Evolutionary conservation across 2,888 invertebrate genomes (phyloP).

Genomic region (Brassicogethes aeneus): DNA sequence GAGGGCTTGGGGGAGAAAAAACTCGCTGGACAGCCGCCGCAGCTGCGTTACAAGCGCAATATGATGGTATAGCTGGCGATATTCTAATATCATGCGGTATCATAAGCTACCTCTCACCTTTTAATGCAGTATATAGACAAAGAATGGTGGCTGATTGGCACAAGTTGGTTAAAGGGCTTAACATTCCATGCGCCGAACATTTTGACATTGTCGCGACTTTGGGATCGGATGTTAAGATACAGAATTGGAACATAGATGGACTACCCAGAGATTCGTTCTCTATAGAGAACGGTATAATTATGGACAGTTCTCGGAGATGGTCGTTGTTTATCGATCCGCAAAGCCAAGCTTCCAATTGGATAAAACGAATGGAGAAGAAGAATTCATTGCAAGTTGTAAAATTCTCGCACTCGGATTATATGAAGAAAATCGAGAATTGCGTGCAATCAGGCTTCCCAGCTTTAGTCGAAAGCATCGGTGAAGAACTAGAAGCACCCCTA

Average conservation of each 20-base stretch:
- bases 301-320: slow-evolving; percentile 68
- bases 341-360: slow-evolving; percentile 79
- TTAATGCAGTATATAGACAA: slow-evolving; percentile 60
- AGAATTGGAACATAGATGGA: slow-evolving; percentile 76
- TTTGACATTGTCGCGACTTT: slow-evolving; percentile 67
- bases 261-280: slow-evolving; percentile 76
- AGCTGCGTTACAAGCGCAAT: slow-evolving; percentile 61
- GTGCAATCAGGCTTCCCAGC: slow-evolving; percentile 70
- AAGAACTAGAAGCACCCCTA: slow-evolving; percentile 69
- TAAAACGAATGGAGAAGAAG: slow-evolving; percentile 71
- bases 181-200: slow-evolving; percentile 68
- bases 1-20: slow-evolving; percentile 67
- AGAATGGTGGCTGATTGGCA: slow-evolving; percentile 64
- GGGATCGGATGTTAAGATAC: slow-evolving; percentile 79
- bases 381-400: slow-evolving; percentile 63
- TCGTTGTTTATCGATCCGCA: slow-evolving; percentile 79
- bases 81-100: slow-evolving; percentile 81
- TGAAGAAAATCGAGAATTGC: slow-evolving; percentile 64
- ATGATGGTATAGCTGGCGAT: slow-evolving; percentile 81
- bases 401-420: slow-evolving; percentile 65
- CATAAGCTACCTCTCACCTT: slow-evolving; percentile 83
- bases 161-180: slow-evolving; percentile 47
- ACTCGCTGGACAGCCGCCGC: slow-evolving; percentile 76
- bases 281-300: slow-evolving; percentile 76
- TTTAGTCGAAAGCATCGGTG: slow-evolving; percentile 61